phyloP scores from a whole-genome alignment of 2,888 invertebrate genomes.

The Aphidoletes aphidimyza region DNA sequence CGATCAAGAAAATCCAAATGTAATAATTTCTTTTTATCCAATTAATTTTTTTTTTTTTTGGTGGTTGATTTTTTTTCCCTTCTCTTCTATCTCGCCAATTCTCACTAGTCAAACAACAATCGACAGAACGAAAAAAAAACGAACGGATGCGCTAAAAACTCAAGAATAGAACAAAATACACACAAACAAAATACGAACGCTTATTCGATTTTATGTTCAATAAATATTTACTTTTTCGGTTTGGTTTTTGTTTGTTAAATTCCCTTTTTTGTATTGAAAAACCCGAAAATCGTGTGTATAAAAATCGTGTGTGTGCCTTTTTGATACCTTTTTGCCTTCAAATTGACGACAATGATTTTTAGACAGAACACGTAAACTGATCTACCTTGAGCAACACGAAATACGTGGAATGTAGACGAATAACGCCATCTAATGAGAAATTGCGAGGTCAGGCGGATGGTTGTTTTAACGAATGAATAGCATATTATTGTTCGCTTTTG shows the following conservation, averaged over 20 bases:
- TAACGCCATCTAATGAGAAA: slow-evolving; percentile 46
- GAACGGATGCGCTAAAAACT: background rate
- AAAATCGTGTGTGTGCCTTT: background rate
- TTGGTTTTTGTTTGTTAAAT: background rate
- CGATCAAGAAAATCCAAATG: too few species aligned
- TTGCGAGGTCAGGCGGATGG: background rate
- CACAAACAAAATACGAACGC: background rate
- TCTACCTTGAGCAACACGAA: slow-evolving; percentile 42
- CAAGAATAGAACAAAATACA: too few species aligned
- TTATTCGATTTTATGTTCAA: background rate
- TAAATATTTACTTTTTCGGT: too few species aligned
- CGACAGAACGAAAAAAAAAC: background rate
- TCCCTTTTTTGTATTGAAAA: background rate
- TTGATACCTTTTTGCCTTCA: background rate
- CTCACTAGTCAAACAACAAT: too few species aligned
- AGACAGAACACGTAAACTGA: slow-evolving; percentile 54
- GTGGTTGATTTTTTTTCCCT: too few species aligned
- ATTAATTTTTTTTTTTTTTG: too few species aligned
- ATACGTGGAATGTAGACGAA: slow-evolving; percentile 52
- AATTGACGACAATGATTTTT: slow-evolving; percentile 45
- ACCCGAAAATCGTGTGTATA: background rate
- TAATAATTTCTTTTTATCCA: too few species aligned
- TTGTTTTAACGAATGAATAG: too few species aligned
- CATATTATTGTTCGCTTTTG: too few species aligned
- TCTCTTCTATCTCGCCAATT: too few species aligned